Conservation (phyloP, 2,888 invertebrate genomes). For the Bruchidius siliquastri region DNA sequence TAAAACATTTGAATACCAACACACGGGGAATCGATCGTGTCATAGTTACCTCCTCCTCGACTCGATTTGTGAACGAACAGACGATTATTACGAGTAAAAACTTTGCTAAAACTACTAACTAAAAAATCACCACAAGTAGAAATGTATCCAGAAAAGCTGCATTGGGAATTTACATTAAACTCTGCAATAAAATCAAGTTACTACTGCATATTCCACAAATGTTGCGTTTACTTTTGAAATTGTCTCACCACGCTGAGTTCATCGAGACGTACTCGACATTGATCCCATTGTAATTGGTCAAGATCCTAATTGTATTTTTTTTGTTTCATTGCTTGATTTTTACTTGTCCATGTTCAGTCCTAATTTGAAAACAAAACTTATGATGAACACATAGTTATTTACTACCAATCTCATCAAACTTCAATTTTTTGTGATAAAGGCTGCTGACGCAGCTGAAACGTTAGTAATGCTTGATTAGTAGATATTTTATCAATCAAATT, state of each 20-base stretch:
- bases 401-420: too few species aligned
- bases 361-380: too few species aligned
- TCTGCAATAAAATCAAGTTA: neutral
- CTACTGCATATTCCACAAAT: neutral
- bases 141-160: neutral
- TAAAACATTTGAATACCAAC: conserved; percentile 69
- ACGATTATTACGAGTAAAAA: conserved; percentile 12
- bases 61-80: conserved; percentile 10
- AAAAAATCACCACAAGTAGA: neutral
- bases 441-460: too few species aligned
- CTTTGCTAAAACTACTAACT: conserved; percentile 7
- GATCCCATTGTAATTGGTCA: too few species aligned
- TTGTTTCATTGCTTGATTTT: too few species aligned
- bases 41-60: conserved; percentile 45
- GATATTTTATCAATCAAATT: too few species aligned
- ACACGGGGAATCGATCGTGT: conserved; percentile 44
- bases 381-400: too few species aligned
- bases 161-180: neutral
- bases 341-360: too few species aligned
- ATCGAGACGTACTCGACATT: neutral
- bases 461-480: too few species aligned
- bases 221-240: neutral
- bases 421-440: too few species aligned
- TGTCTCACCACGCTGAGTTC: too few species aligned
- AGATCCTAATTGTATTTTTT: too few species aligned